Conservation (phyloP, 1,140 invertebrate genomes). For the Ruditapes philippinarum region DNA sequence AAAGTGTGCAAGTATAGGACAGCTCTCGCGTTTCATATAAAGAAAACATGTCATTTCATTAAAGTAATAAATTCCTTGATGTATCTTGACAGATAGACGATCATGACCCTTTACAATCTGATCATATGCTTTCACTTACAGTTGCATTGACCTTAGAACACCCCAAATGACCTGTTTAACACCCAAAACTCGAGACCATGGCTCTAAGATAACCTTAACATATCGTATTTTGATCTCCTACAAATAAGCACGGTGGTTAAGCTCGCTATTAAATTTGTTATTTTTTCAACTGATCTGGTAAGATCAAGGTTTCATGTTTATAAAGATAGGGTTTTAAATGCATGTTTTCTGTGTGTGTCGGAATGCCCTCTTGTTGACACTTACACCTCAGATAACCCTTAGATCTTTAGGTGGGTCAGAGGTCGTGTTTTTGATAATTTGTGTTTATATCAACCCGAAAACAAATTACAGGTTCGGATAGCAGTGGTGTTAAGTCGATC, state of each 20-base stretch:
- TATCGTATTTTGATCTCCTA: neutral
- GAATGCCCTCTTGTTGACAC: conserved; percentile 32
- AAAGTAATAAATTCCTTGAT: conserved; percentile 47
- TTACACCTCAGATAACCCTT: conserved; percentile 24
- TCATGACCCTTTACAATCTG: neutral
- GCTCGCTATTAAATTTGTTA: neutral
- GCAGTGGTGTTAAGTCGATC: neutral
- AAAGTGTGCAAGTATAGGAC: no score
- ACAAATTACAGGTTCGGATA: neutral
- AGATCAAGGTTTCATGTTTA: neutral
- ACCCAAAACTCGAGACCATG: neutral
- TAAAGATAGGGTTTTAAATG: neutral
- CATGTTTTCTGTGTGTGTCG: neutral
- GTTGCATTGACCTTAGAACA: neutral
- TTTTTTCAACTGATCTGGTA: neutral
- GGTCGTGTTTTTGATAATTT: conserved; percentile 18
- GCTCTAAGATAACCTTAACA: neutral
- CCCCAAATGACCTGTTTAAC: neutral
- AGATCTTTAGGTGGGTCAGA: neutral
- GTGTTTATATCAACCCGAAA: neutral
- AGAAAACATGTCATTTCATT: conserved; percentile 18
- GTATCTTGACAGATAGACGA: conserved; percentile 2
- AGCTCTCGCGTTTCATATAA: conserved; percentile 1
- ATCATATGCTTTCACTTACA: conserved; percentile 10
- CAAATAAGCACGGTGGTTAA: neutral